Evolutionary conservation across 1,140 invertebrate species (phyloP).

Genomic region (Heliothis virescens): DNA sequence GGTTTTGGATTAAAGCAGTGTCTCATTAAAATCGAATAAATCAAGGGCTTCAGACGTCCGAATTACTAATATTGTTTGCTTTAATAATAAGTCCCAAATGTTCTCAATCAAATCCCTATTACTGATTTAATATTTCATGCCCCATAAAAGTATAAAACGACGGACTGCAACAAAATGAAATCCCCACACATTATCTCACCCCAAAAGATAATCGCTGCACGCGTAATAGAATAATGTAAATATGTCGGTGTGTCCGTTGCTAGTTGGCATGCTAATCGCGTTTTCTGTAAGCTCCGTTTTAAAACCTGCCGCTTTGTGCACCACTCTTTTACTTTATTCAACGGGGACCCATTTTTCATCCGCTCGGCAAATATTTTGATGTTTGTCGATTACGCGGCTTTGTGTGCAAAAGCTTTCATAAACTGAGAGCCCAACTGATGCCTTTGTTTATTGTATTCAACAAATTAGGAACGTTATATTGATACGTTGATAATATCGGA

Average conservation of each 20-base stretch:
- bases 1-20: too few relatives aligned
- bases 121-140: constrained; percentile 60
- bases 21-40: too few relatives aligned
- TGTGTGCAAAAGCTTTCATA: constrained; percentile 57
- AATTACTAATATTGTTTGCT: not conserved
- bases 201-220: constrained; percentile 80
- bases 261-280: constrained; percentile 76
- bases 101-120: constrained; percentile 36
- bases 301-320: constrained; percentile 72
- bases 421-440: constrained; percentile 56
- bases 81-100: constrained; percentile 3
- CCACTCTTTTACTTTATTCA: constrained; percentile 66
- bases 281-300: constrained; percentile 68
- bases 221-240: constrained; percentile 83
- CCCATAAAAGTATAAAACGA: constrained; percentile 53
- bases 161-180: constrained; percentile 66
- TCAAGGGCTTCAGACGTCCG: not conserved
- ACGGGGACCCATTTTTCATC: constrained; percentile 74
- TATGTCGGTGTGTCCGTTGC: constrained; percentile 65
- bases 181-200: constrained; percentile 74
- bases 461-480: constrained; percentile 43
- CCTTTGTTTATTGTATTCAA: constrained; percentile 48
- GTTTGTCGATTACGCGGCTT: constrained; percentile 60
- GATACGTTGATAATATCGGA: constrained; percentile 25
- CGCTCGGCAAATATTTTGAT: constrained; percentile 80